Base-by-base conservation (phyloP, 2,113 vertebrate genomes). In the Pandion haliaetus region DNA sequence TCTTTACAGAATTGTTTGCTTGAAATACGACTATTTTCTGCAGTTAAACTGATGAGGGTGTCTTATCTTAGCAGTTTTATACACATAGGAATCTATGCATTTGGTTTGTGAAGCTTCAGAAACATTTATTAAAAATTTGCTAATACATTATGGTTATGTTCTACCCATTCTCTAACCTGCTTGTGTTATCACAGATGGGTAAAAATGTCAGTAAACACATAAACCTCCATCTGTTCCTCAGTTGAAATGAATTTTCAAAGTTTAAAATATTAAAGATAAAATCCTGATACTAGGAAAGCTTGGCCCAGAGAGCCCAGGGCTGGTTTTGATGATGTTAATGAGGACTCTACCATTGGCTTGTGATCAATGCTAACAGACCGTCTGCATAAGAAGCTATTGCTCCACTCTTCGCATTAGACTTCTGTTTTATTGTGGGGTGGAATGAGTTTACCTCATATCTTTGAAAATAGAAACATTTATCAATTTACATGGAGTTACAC, bases 211-310 rank as follows among this genome's bases (percentile, higher is more conserved):
- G 38, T 36, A 91, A 94, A 88, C 77, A 86, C 50, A 88, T 69
- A 9, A 96, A 38, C 45, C 20, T 94, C 67, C 45, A 72, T 61
- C 58, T 93, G 45, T 86, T 96, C 32, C 59, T 88, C 71, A 62
- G 66, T 88, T 58, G 20, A 86, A 96, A 88, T 55, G 14, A 95
- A 88, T 21, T 96, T 92, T 82, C 62, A 40, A 71, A 65, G 31
- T 96, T 85, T 87, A 72, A 95, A 91, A 79, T 90, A 82, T 50
- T 66, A 88, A 86, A 34, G 70, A 65, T 65, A 91, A 94, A 92
- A 57, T 93, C 63, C 42, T 69, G 31, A 69, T 42, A 67, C 24
- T 38, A 67, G 23, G 36, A 72, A 90, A 86, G 4, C 29, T 72
- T 89, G 66, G 31, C 44, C 73, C 31, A 77, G 49, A 80, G 50